Conservation (phyloP, 1,140 invertebrate species). For the Helicoverpa armigera region DNA sequence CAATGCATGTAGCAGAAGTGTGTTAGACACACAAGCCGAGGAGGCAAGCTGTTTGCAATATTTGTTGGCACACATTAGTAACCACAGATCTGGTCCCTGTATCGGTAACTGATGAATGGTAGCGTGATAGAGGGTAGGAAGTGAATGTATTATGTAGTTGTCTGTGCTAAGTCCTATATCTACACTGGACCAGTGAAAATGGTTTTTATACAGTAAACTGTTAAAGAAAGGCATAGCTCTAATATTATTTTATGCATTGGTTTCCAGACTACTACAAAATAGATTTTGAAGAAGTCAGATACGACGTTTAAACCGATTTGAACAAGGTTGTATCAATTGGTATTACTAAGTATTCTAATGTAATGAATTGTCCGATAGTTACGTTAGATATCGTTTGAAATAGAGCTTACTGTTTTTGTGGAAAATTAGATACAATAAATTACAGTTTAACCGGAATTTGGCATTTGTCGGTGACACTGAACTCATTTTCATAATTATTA, state of each 20-base stretch:
- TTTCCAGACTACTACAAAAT: too few relatives aligned
- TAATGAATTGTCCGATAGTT: background rate
- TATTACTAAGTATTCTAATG: background rate
- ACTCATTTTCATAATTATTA: background rate
- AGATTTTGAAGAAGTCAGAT: too few relatives aligned
- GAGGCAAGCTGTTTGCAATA: slow-evolving; percentile 25
- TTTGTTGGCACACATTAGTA: slow-evolving; percentile 21
- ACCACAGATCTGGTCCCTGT: background rate
- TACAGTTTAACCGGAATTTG: background rate
- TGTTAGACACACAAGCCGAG: slow-evolving; percentile 25
- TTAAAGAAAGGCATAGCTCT: too few relatives aligned
- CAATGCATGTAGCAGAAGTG: slow-evolving; percentile 34
- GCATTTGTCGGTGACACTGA: background rate
- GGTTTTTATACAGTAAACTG: too few relatives aligned
- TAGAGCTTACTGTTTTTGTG: slow-evolving; percentile 1
- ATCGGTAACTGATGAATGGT: slow-evolving; percentile 20
- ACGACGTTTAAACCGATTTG: too few relatives aligned
- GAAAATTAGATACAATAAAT: slow-evolving; percentile 1
- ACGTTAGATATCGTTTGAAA: background rate
- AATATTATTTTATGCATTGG: too few relatives aligned
- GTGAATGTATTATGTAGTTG: background rate
- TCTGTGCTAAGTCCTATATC: background rate
- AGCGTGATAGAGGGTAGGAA: background rate
- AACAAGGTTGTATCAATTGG: too few relatives aligned
- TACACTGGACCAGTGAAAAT: too few relatives aligned